phyloP scores from a whole-genome alignment of 1,140 invertebrate genomes.

The Campodea augens region DNA sequence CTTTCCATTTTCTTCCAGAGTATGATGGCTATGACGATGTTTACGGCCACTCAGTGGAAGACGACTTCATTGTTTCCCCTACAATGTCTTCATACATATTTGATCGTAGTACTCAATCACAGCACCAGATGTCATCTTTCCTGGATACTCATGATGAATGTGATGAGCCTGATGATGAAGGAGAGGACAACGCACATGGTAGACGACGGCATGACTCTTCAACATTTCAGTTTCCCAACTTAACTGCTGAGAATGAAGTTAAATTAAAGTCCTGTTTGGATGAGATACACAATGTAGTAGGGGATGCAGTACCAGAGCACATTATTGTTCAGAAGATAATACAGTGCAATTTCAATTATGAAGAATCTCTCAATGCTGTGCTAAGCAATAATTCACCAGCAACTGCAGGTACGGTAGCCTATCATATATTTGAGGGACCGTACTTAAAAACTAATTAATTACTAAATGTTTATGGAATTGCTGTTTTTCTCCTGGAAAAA shows the following conservation, averaged over 20 bases:
- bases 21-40: conserved; percentile 80
- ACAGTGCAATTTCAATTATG: conserved; percentile 45
- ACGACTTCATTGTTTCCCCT: conserved; percentile 73
- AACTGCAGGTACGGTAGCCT: too few species aligned
- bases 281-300: conserved; percentile 56
- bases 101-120: conserved; percentile 37
- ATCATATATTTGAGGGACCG: too few species aligned
- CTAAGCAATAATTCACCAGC: conserved; percentile 33
- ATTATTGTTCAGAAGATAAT: conserved; percentile 43
- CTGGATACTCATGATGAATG: conserved; percentile 47
- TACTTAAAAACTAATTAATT: too few species aligned
- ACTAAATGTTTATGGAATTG: too few species aligned
- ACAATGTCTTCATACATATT: conserved; percentile 72
- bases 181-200: conserved; percentile 21
- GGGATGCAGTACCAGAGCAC: conserved; percentile 48
- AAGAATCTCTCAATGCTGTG: conserved; percentile 48
- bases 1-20: conserved; percentile 31
- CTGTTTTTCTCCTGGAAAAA: background rate
- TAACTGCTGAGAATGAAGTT: conserved; percentile 43
- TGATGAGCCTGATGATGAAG: conserved; percentile 38
- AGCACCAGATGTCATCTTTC: conserved; percentile 49
- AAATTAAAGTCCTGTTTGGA: conserved; percentile 67
- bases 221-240: conserved; percentile 24
- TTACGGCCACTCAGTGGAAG: conserved; percentile 81
- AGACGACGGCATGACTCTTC: conserved; percentile 11